Evolutionary conservation across 2,113 vertebrate species (phyloP), one percentile per base, ranked within the genome.

Genomic region (Ammodytes marinus): DNA sequence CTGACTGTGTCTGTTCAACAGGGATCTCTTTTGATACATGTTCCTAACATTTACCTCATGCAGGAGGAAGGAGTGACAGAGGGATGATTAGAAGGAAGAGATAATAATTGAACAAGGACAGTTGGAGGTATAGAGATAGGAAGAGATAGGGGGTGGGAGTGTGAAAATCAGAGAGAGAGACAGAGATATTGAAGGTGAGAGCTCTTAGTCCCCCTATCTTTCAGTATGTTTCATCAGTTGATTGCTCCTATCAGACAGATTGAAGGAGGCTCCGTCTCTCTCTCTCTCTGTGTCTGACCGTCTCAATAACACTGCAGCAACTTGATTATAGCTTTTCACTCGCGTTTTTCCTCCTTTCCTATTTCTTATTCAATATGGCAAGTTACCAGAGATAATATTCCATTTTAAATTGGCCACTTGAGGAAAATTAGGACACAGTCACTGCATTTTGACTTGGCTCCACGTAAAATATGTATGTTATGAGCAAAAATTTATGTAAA

Each of bases 161-260:
- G 79, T 80, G 64, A 58, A 77, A 88, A 73, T 80, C 46, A 60
- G 19, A 67, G 49, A 1, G 58, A 27, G 19, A 13, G 47, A 54
- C 27, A 27, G 27, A 27, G 27, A 27, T 27, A 27, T 53, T 0
- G 47, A 14, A 35, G 39, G 45, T 60, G 81, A 77, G 74, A n/a
- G 50, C 65, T 67, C 71, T 49, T 52, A 49, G 39, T 80, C 86
- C 17, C 53, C 86, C 57, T 72, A 64, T 87, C 86, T 89, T 89
- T 86, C 82, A 79, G 81, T 77, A 46, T 64, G 80, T 86, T 90
- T 92, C 90, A 88, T 93, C 89, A 89, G 79, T 73, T 88, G 91
- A 92, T 92, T 88, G 82, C 53, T 6, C 61, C 79, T n/a, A 85
- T 91, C 80, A 86, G 83, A 73, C 59, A 72, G 77, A 85, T 45